Percentiles rank a stretch among this genome's conserved stretches.
Evolutionary conservation across 2,888 invertebrate species (phyloP).

Genomic region (Lysandra bellargus): DNA sequence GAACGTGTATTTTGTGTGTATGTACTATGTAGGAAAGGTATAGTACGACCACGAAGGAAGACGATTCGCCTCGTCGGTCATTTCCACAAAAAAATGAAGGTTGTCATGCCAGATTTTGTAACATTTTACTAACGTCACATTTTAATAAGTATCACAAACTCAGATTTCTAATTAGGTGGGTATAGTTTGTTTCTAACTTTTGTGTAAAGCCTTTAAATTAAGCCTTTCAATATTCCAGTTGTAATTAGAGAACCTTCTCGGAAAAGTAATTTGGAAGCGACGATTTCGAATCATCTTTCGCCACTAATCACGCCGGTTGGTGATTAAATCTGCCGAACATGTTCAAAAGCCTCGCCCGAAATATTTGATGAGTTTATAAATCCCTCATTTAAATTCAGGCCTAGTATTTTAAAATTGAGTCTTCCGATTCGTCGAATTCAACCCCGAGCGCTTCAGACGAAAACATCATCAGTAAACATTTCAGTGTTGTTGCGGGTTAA

Average conservation of each 20-base stretch:
- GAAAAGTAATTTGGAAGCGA: background rate
- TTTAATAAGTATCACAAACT: no score
- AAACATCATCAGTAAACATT: slow-evolving; percentile 38
- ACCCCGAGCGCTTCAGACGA: slow-evolving; percentile 38
- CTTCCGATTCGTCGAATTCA: slow-evolving; percentile 31
- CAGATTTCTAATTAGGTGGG: background rate
- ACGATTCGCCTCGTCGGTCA: background rate
- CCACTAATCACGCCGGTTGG: background rate
- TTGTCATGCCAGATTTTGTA: no score
- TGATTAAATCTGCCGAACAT: slow-evolving; percentile 1
- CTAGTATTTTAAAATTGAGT: slow-evolving; percentile 42
- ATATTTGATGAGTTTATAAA: slow-evolving; percentile 22
- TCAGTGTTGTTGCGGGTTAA: slow-evolving; percentile 31
- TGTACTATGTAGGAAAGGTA: no score
- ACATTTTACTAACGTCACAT: no score
- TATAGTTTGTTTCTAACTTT: background rate
- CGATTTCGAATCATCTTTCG: background rate
- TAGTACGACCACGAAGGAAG: background rate
- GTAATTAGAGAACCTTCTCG: background rate
- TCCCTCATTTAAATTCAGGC: slow-evolving; percentile 20
- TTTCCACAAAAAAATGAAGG: background rate
- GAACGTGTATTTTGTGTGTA: background rate
- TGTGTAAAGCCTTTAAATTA: background rate
- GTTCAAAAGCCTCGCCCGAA: background rate
- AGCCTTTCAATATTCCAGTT: background rate